phyloP scores from a whole-genome alignment of 1,140 invertebrate genomes.

The Zaprionus camerounensis region DNA sequence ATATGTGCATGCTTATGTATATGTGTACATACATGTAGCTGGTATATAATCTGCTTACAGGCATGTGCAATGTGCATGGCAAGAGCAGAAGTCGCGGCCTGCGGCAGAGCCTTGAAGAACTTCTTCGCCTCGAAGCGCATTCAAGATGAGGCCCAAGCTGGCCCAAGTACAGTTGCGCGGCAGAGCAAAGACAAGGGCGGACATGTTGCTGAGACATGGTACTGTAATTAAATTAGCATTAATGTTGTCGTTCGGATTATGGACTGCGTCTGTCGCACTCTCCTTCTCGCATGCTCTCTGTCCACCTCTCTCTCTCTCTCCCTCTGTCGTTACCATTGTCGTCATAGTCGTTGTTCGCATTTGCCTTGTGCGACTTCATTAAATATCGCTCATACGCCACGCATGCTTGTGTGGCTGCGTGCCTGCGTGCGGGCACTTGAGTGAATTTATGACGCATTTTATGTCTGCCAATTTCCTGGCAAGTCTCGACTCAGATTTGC shows the following conservation, averaged over 20 bases:
- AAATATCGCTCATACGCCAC: conserved; percentile 67
- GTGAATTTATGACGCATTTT: conserved; percentile 62
- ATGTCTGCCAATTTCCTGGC: conserved; percentile 38
- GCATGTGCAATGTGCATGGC: conserved; percentile 14
- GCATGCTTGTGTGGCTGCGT: conserved; percentile 18
- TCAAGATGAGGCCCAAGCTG: conserved; percentile 21
- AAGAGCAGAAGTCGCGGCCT: not conserved
- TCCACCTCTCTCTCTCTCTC: conserved; percentile 11
- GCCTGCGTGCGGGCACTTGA: conserved; percentile 37
- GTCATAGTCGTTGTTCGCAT: conserved; percentile 9
- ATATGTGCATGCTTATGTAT: too few relatives aligned
- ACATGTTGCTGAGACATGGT: conserved; percentile 55
- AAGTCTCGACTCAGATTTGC: conserved; percentile 32
- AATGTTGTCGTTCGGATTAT: conserved; percentile 59
- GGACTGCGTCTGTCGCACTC: conserved; percentile 34
- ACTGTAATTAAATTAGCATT: conserved; percentile 74
- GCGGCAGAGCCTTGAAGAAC: conserved; percentile 20
- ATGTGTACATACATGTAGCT: too few relatives aligned
- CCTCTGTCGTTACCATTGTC: not conserved
- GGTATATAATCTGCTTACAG: not conserved
- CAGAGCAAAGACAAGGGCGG: not conserved
- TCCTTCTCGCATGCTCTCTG: conserved; percentile 17
- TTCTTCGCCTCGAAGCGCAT: conserved; percentile 23
- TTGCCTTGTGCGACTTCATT: conserved; percentile 53
- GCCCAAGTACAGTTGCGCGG: conserved; percentile 25